Evolutionary conservation across 2,113 vertebrate genomes (phyloP), one percentile per base, ranked within the genome.

Genomic region (Saccopteryx bilineata): DNA sequence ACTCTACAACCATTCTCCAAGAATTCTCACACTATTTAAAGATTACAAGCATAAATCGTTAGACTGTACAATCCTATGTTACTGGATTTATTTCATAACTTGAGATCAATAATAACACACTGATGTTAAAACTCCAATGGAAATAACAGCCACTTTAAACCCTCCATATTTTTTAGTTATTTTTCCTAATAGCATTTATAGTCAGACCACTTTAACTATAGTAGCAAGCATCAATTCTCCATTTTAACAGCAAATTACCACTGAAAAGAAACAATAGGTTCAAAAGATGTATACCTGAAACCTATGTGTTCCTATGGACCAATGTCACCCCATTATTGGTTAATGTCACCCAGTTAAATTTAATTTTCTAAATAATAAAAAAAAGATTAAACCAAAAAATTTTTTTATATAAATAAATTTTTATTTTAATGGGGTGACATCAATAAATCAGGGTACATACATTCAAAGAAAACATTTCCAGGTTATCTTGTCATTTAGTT

Each of bases 21-120:
- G 11, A 14, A 39, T 12, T 58, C 8, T 60, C 9, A 87, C 19
- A 58, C 18, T 86, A 61, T 86, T 83, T 93, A 56, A 94, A 85
- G 33, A 90, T 52, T 46, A 46, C 1, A 90, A 12, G 31, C 31
- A 74, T 79, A 90, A 95, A 88, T 89, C 80, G 94, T 0, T 58
- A 52, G 5, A 63, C 18, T 52, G 5, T 52, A 58, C 33, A n/a
- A 3, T 61, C 10, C 48, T 50, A 61, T 48, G 0, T 82, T 87
- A 81, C 31, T 63, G 74, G n/a, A 79, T 2, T 84, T 95, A 79
- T 48, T 90, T 72, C 68, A 88, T 94, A 87, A 96, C 24, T 10
- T 94, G 13, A 71, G 28, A 91, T 90, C 14, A 92, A 92, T 92
- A 82, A 93, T 71, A 84, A 2, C 9, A 90, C 7, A 5, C 66